Base-by-base conservation (phyloP, 2,797 vertebrate genomes). In the Gymnocypris eckloni region DNA sequence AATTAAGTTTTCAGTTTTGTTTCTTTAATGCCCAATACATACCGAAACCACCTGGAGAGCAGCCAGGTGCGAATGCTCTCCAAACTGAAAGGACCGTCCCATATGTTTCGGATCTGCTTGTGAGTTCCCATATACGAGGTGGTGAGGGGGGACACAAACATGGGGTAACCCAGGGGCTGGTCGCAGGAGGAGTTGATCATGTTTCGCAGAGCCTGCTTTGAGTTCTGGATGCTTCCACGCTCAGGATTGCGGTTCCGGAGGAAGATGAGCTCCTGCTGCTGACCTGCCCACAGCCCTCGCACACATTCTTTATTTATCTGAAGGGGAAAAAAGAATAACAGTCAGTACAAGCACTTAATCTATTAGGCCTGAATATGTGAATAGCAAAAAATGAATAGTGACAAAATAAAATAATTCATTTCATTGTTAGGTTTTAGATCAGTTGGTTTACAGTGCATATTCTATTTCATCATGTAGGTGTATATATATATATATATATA, bases 261-360 rank as follows among this genome's bases (percentile, higher is more conserved):
- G 92, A 99, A 99, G 84, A 99, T 96, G 88, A 99, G 91, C 85
- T 99, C 98, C 89, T 99, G 97, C 91, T 99, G 98, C 92, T 99
- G 98, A 11, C 97, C 98, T 0, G 98, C 98, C 98, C 98, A 99
- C 10, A 99, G 96, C 0, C 98, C 98, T 22, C 98, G 95, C 79
- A 99, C 97, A 0, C 98, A 99, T 90, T 99, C 98, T 87, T 96
- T 98, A 92, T 99, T 99, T 81, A 99, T 97, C 98, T 99, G 81
- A 33, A 59, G 50, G 2, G 39, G 39, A 33, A 33, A 16, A 13
- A 54, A 13, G 0, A 37, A 25, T 52, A 48, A 25, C 43, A 69
- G 22, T 67, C 11, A 39, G 45, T 22, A 11, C 61, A 16, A 28
- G 39, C 41, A 61, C 39, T n/a, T 83, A 37, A 39, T 67, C 6